These are phyloP conservation scores for Myotis myotis DNA, from an alignment of 2,797 vertebrate species.

Conservation along the genomic window DNA sequence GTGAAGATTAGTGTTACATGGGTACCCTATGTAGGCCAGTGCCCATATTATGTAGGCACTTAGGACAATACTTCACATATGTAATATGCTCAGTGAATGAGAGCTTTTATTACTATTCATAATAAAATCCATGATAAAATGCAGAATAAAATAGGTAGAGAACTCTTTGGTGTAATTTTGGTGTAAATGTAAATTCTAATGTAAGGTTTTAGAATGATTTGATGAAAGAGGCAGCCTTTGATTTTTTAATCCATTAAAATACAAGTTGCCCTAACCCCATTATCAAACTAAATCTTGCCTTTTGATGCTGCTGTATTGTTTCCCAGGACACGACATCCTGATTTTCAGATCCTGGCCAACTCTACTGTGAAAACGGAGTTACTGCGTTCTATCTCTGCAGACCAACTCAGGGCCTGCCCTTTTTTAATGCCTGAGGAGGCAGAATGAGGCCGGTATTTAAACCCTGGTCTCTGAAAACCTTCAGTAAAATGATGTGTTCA, in stretches of 20 bases:
- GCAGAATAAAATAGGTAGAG: neutral
- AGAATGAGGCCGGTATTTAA: neutral
- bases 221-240: neutral
- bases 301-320: neutral
- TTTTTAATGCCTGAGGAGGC: neutral
- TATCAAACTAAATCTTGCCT: neutral
- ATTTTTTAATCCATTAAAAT: neutral
- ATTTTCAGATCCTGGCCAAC: neutral
- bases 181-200: neutral
- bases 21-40: neutral
- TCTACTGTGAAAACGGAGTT: neutral
- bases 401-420: neutral
- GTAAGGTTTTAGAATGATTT: neutral
- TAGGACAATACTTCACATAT: neutral
- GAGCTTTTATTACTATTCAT: neutral
- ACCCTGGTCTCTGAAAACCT: neutral
- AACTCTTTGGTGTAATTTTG: neutral
- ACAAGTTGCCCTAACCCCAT: neutral
- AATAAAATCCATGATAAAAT: neutral
- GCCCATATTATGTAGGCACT: neutral
- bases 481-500: neutral
- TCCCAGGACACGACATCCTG: neutral
- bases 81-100: neutral
- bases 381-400: neutral
- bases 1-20: neutral